phyloP scores from a whole-genome alignment of 2,797 vertebrate genomes.

The Streptopelia turtur region DNA sequence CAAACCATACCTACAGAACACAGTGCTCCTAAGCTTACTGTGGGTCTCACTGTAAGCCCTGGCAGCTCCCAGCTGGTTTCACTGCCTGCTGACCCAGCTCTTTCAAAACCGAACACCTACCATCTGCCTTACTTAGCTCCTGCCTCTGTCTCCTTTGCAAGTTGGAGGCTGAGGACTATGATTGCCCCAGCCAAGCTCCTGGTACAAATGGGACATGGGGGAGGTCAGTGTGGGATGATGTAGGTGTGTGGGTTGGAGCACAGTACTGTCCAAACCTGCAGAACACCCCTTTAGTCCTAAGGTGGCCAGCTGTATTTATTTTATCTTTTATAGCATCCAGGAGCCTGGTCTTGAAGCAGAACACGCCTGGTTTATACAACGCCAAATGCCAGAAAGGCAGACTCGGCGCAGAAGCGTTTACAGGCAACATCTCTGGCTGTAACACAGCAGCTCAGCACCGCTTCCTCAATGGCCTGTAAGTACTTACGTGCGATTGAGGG shows the following conservation, averaged over 20 bases:
- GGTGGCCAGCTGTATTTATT: not conserved
- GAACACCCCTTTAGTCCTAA: not conserved
- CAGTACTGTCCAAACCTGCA: not conserved
- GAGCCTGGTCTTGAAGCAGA: not conserved
- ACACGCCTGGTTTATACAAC: not conserved
- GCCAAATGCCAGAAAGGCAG: not conserved
- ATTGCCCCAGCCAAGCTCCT: not conserved
- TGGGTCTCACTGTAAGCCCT: not conserved
- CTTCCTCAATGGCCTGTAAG: not conserved
- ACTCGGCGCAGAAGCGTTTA: not conserved
- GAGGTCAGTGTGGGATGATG: not conserved
- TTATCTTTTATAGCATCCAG: not conserved
- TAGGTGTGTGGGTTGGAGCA: not conserved
- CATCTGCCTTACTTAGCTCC: not conserved
- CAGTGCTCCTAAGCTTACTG: not conserved
- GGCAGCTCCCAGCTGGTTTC: not conserved
- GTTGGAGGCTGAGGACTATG: rapidly evolving
- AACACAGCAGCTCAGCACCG: not conserved
- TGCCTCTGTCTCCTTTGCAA: not conserved
- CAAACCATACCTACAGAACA: not conserved
- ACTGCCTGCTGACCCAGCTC: not conserved
- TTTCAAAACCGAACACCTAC: not conserved
- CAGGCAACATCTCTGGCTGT: not conserved
- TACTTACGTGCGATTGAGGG: not conserved
- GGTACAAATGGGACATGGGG: not conserved